Evolutionary conservation across 2,113 vertebrate species (phyloP).

Genomic region (Ictalurus punctatus): DNA sequence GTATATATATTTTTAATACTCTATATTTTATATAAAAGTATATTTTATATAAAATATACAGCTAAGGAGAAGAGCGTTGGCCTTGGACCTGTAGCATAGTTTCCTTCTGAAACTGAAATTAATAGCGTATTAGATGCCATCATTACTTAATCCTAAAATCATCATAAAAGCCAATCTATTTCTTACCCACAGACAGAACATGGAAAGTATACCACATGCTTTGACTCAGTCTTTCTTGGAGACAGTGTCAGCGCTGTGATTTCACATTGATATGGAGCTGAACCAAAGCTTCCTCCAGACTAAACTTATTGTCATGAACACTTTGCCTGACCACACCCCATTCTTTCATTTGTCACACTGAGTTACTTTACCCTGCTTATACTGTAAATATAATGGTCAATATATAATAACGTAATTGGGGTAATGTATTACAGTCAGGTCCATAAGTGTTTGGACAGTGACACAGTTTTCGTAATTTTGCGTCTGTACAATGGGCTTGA

Average conservation of each 20-base stretch:
- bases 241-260: not conserved
- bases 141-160: not conserved
- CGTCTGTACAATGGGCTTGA: no score
- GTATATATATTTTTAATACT: no score
- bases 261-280: slow-evolving; percentile 1
- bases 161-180: not conserved
- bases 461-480: no score
- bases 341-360: not conserved
- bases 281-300: not conserved
- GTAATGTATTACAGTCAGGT: no score
- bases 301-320: not conserved
- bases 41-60: not conserved
- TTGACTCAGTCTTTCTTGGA: not conserved
- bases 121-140: not conserved
- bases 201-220: not conserved
- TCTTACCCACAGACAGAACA: not conserved
- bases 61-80: not conserved
- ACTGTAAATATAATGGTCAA: not conserved
- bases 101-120: not conserved
- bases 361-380: not conserved
- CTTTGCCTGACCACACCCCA: not conserved
- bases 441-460: no score
- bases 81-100: not conserved
- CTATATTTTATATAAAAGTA: no score
- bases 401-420: no score